Conservation (phyloP, 2,888 invertebrate genomes). For the Lasius fuliginosus region DNA sequence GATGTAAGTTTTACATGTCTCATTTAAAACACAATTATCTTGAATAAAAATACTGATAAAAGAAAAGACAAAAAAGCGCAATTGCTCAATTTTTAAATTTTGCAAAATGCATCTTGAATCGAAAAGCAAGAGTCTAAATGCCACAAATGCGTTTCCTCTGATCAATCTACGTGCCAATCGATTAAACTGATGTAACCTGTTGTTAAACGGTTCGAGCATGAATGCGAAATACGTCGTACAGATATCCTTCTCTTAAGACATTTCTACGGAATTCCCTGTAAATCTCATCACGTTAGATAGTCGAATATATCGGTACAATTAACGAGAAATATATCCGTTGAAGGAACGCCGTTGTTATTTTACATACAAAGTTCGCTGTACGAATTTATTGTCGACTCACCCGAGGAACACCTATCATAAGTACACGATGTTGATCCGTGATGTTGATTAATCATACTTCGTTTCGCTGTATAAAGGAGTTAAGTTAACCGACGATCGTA, state of each 20-base stretch:
- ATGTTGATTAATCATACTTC: constrained; percentile 71
- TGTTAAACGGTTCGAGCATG: constrained; percentile 34
- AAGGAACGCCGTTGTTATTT: constrained; percentile 25
- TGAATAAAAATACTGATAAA: background rate
- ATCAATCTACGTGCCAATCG: constrained; percentile 33
- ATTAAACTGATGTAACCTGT: constrained; percentile 27
- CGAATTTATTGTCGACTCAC: constrained; percentile 49
- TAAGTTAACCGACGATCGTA: constrained; percentile 68
- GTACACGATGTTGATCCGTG: constrained; percentile 66
- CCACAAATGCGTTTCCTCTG: background rate
- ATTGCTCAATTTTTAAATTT: constrained; percentile 12
- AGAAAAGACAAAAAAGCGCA: background rate
- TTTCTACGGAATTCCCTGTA: constrained; percentile 24
- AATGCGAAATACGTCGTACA: constrained; percentile 33
- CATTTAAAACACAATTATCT: background rate
- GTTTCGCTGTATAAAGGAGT: constrained; percentile 45
- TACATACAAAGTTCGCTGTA: constrained; percentile 34
- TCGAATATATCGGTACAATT: constrained; percentile 35
- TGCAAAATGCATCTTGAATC: background rate
- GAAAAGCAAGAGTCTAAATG: background rate
- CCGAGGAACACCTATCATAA: constrained; percentile 24
- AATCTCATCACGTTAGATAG: constrained; percentile 8
- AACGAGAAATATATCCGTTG: constrained; percentile 20
- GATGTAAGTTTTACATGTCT: background rate
- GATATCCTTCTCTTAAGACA: constrained; percentile 18